These are phyloP conservation scores for Drosophila ustulata DNA, from an alignment of 2,888 invertebrate genomes.

Conservation along the genomic window DNA sequence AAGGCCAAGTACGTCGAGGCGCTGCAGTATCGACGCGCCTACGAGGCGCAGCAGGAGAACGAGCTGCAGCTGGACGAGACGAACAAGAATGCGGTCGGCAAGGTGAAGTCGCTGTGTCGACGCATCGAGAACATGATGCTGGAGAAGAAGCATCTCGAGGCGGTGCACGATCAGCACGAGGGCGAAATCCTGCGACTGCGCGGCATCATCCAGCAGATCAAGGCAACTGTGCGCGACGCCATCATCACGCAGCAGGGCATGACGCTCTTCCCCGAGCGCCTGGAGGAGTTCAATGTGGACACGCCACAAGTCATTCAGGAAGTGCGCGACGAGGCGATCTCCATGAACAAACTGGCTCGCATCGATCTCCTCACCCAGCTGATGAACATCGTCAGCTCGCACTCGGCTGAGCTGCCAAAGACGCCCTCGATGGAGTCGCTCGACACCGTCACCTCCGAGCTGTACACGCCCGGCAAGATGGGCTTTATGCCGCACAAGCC, in stretches of 20 bases:
- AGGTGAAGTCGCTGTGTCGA: constrained; percentile 85
- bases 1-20: constrained; percentile 85
- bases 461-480: constrained; percentile 88
- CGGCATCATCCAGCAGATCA: constrained; percentile 87
- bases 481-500: constrained; percentile 88
- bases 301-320: constrained; percentile 33
- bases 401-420: constrained; percentile 66
- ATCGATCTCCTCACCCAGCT: constrained; percentile 87
- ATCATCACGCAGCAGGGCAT: constrained; percentile 79
- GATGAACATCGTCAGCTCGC: constrained; percentile 80
- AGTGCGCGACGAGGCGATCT: constrained; percentile 56
- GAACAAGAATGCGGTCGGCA: constrained; percentile 85
- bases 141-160: constrained; percentile 75
- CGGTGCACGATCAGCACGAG: constrained; percentile 86
- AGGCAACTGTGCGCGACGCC: constrained; percentile 87
- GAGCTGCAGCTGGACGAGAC: constrained; percentile 82
- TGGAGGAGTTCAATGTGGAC: constrained; percentile 62
- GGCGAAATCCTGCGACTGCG: constrained; percentile 86
- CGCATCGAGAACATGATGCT: constrained; percentile 76
- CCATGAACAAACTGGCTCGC: constrained; percentile 86
- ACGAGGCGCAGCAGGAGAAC: constrained; percentile 83
- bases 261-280: constrained; percentile 51
- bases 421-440: constrained; percentile 83
- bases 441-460: constrained; percentile 81
- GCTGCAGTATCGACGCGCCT: constrained; percentile 84